Evolutionary conservation across 1,140 invertebrate species (phyloP).

Genomic region (Pantala flavescens): DNA sequence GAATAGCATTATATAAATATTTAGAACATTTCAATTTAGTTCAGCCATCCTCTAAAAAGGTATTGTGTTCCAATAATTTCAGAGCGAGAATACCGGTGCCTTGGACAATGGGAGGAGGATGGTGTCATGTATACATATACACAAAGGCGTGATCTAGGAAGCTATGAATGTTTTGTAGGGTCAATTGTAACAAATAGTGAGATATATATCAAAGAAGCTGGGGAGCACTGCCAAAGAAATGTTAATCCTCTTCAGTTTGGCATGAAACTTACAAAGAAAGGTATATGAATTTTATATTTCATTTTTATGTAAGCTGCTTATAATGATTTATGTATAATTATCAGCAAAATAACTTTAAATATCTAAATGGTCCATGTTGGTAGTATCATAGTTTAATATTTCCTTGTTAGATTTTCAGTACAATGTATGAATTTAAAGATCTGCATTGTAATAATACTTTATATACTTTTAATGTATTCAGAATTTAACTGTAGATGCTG

Average conservation of each 20-base stretch:
- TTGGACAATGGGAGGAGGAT: constrained; percentile 59
- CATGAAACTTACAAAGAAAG: constrained; percentile 53
- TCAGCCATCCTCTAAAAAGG: no score
- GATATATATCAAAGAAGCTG: constrained; percentile 58
- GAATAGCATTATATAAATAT: no score
- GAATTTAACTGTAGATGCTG: no score
- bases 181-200: constrained; percentile 50
- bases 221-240: constrained; percentile 53
- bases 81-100: constrained; percentile 58
- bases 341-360: neutral
- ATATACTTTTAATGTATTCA: no score
- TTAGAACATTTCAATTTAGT: no score
- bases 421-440: no score
- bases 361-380: no score
- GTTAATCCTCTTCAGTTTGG: constrained; percentile 47
- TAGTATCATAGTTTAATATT: no score
- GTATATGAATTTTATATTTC: constrained; percentile 26
- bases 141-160: constrained; percentile 50
- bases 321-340: constrained; percentile 19
- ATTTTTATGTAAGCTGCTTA: neutral
- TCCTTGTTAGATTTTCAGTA: no score
- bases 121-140: constrained; percentile 59
- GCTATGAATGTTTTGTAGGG: constrained; percentile 61
- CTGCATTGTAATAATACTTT: no score
- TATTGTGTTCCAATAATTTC: no score